A percentile compares a stretch with the other conserved stretches of the same genome.
Evolutionary conservation across 2,797 vertebrate species (phyloP).

Genomic region (Malacoctenus gilli): DNA sequence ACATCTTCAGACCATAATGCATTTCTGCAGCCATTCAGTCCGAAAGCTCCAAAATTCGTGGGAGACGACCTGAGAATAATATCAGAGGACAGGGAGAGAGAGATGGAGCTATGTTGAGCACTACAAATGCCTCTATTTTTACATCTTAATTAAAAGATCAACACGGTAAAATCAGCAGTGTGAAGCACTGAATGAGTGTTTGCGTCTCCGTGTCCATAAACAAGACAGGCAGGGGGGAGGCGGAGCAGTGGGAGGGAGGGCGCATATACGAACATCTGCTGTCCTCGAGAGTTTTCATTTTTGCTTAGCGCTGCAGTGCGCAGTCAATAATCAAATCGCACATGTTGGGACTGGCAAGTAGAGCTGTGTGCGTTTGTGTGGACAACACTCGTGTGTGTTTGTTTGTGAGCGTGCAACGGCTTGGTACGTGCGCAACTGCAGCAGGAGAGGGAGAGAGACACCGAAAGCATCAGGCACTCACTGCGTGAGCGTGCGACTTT

Average conservation of each 20-base stretch:
- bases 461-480: slow-evolving; percentile 12
- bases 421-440: slow-evolving; percentile 7
- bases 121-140: slow-evolving; percentile 22
- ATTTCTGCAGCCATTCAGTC: slow-evolving; percentile 3
- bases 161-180: slow-evolving; percentile 33
- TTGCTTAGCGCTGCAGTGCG: slow-evolving; percentile 79
- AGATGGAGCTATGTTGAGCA: slow-evolving; percentile 10
- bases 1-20: background rate
- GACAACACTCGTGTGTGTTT: slow-evolving; percentile 18
- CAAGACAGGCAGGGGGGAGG: slow-evolving; percentile 45
- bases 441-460: slow-evolving; percentile 42
- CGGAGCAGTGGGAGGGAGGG: slow-evolving; percentile 48
- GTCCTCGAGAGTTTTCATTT: slow-evolving; percentile 77
- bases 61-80: slow-evolving; percentile 38
- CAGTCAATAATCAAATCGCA: slow-evolving; percentile 81
- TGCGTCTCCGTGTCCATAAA: slow-evolving; percentile 55
- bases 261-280: slow-evolving; percentile 71
- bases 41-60: slow-evolving; percentile 19
- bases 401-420: too few species aligned
- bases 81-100: slow-evolving; percentile 22
- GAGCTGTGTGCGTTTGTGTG: slow-evolving; percentile 54
- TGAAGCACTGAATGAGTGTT: slow-evolving; percentile 38
- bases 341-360: slow-evolving; percentile 77
- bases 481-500: slow-evolving; percentile 24
- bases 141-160: slow-evolving; percentile 53